Evolutionary conservation across 2,888 invertebrate species (phyloP).

Genomic region (Clepsis dumicolana): DNA sequence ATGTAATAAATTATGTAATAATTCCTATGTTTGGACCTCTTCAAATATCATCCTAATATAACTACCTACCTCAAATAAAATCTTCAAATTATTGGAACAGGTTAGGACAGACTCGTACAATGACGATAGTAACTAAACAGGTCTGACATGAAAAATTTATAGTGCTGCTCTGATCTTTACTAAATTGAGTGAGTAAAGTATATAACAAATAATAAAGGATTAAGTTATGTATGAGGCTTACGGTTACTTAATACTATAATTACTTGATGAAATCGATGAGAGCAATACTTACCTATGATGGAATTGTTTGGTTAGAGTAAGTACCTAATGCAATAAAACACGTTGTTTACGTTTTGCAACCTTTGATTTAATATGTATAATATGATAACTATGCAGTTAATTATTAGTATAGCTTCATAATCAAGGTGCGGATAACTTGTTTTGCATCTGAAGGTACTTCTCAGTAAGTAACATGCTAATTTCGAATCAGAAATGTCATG

Average conservation of each 20-base stretch:
- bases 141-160: constrained; percentile 32
- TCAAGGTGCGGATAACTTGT: constrained; percentile 24
- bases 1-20: constrained; percentile 15
- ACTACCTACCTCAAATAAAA: neutral
- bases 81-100: constrained; percentile 17
- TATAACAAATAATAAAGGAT: neutral
- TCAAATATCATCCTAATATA: neutral
- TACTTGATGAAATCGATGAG: no score
- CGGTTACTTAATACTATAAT: no score
- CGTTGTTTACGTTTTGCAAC: constrained; percentile 3
- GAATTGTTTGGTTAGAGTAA: neutral
- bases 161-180: constrained; percentile 18
- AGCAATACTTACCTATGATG: no score
- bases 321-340: neutral
- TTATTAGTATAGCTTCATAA: neutral
- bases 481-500: neutral
- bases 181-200: constrained; percentile 1
- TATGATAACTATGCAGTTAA: constrained; percentile 7
- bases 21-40: neutral
- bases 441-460: constrained; percentile 12
- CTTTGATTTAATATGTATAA: neutral
- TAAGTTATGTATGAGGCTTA: no score
- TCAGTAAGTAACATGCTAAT: constrained; percentile 5
- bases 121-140: constrained; percentile 30
- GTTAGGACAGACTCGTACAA: neutral